These are phyloP conservation scores for Neocloeon triangulifer DNA, from an alignment of 1,140 invertebrate species.

Conservation along the genomic window DNA sequence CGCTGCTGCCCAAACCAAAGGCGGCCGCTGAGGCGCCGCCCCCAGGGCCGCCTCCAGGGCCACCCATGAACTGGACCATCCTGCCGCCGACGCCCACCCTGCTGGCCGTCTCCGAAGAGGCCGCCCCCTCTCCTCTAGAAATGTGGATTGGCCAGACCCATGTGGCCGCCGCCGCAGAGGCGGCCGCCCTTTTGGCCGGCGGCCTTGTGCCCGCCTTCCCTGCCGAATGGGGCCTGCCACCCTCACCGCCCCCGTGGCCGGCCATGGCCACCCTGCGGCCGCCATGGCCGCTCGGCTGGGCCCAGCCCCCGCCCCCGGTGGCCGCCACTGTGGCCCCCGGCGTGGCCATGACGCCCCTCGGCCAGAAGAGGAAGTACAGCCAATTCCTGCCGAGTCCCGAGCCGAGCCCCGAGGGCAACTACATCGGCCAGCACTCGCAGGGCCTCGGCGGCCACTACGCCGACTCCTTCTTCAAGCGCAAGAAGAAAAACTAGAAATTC, in stretches of 20 bases:
- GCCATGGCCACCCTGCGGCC: constrained; percentile 10
- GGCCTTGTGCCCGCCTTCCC: constrained; percentile 1
- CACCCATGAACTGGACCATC: constrained; percentile 1
- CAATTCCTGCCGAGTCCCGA: constrained; percentile 25
- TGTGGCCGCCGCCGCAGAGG: too few species aligned
- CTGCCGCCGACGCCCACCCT: background rate
- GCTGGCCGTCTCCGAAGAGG: too few species aligned
- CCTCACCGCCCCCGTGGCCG: constrained; percentile 6
- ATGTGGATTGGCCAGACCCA: too few species aligned
- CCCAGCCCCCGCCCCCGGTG: constrained; percentile 6
- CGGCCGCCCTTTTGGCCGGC: constrained; percentile 1
- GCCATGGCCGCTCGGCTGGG: constrained; percentile 2
- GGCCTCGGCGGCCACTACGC: constrained; percentile 31
- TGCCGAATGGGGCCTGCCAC: constrained; percentile 6
- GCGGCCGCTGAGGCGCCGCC: constrained; percentile 7
- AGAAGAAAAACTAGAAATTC: constrained; percentile 20
- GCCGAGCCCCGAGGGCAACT: constrained; percentile 23
- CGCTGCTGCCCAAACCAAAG: constrained; percentile 2
- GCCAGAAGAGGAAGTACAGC: constrained; percentile 24
- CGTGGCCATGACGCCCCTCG: constrained; percentile 16
- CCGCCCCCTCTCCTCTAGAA: too few species aligned
- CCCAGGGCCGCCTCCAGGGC: constrained; percentile 5
- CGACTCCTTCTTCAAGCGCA: constrained; percentile 24
- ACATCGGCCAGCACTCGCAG: constrained; percentile 30
- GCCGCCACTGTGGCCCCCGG: constrained; percentile 2